phyloP scores from a whole-genome alignment of 2,888 invertebrate species.

The Synanthedon vespiformis region DNA sequence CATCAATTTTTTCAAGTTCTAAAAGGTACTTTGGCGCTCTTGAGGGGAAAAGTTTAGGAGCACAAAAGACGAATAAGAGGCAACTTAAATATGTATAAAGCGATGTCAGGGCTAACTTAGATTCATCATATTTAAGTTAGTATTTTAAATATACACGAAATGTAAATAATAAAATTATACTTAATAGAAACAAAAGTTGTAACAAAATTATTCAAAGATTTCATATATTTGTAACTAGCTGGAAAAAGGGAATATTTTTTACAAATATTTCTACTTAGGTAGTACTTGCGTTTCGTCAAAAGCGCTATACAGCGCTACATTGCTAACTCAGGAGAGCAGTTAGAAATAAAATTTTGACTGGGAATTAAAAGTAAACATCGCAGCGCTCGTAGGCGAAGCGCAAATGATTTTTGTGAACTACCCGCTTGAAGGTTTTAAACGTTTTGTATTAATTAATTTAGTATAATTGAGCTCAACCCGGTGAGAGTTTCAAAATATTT shows the following conservation, averaged over 20 bases:
- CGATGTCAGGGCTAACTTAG: too few species aligned
- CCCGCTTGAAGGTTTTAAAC: constrained; percentile 51
- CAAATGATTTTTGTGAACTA: constrained; percentile 66
- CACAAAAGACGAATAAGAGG: too few species aligned
- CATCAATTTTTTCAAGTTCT: neutral
- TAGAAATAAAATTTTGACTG: constrained; percentile 58
- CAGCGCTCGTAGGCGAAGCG: constrained; percentile 41
- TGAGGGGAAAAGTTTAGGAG: neutral
- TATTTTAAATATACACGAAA: too few species aligned
- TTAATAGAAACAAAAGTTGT: too few species aligned
- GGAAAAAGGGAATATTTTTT: too few species aligned
- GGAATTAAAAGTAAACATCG: constrained; percentile 67
- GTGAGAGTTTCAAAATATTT: constrained; percentile 30
- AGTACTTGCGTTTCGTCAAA: too few species aligned
- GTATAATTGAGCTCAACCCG: constrained; percentile 56
- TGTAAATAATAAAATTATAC: too few species aligned
- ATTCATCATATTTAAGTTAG: too few species aligned
- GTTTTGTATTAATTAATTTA: constrained; percentile 62
- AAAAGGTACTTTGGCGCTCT: neutral
- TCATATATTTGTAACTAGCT: too few species aligned
- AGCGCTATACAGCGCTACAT: constrained; percentile 17
- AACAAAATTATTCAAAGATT: too few species aligned
- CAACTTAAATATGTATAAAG: too few species aligned
- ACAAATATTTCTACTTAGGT: too few species aligned
- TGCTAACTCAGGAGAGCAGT: constrained; percentile 14